phyloP scores from a whole-genome alignment of 2,888 invertebrate genomes.

The Macrosoma leucophasiata region DNA sequence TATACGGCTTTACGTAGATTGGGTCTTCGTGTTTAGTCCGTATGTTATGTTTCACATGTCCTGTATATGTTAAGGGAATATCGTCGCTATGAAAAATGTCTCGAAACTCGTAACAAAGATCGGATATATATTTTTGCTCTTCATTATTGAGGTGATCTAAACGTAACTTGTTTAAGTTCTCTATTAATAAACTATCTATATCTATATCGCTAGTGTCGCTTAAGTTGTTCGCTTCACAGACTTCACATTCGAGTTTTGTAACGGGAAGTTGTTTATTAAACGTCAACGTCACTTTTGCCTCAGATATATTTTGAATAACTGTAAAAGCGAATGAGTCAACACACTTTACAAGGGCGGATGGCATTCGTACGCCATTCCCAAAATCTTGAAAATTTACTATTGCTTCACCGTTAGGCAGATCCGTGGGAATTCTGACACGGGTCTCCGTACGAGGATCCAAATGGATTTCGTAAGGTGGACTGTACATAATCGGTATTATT shows the following conservation, averaged over 20 bases:
- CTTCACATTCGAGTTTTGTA: slow-evolving; percentile 1
- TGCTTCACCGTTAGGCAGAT: slow-evolving; percentile 9
- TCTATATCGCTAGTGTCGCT: slow-evolving; percentile 3
- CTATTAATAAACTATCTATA: background rate
- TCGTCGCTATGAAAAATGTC: too few relatives aligned
- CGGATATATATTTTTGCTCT: slow-evolving; percentile 25
- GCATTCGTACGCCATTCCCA: slow-evolving; percentile 16
- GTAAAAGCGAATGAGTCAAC: slow-evolving; percentile 13
- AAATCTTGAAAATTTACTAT: slow-evolving; percentile 14
- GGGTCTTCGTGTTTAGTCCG: too few relatives aligned
- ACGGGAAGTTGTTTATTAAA: slow-evolving; percentile 5
- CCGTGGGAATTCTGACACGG: slow-evolving; percentile 6
- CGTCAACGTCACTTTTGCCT: slow-evolving; percentile 4
- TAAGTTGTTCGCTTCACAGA: slow-evolving; percentile 5
- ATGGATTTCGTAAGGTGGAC: slow-evolving; percentile 1
- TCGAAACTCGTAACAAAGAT: slow-evolving; percentile 28
- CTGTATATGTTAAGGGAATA: too few relatives aligned
- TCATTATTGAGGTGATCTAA: slow-evolving; percentile 28
- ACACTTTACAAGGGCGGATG: slow-evolving; percentile 14
- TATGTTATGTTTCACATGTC: too few relatives aligned
- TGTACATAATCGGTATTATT: too few relatives aligned
- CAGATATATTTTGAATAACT: slow-evolving; percentile 15
- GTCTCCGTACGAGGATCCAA: slow-evolving; percentile 10
- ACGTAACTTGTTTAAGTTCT: slow-evolving; percentile 10
- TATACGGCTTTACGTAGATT: too few relatives aligned